Evolutionary conservation across 2,113 vertebrate genomes (phyloP), one percentile per base, ranked within the genome.

Genomic region (Meriones unguiculatus): DNA sequence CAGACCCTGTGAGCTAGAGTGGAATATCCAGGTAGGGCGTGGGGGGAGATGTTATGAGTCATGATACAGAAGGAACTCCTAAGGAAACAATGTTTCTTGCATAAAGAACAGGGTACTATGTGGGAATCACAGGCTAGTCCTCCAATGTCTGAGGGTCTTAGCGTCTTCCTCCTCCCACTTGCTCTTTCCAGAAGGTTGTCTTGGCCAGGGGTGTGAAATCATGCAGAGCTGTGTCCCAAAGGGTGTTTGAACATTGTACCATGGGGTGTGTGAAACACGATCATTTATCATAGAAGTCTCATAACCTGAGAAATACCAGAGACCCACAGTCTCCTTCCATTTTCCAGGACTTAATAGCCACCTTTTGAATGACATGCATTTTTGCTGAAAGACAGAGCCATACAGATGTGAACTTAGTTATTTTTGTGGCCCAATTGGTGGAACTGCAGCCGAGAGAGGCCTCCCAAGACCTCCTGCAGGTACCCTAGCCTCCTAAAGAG

Each of bases 11-110:
- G 38, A 52, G 22, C 17, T 57, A 15, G 20, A 67, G 38, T 1
- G 10, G 18, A 41, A 14, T 13, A 28, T 32, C 30, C 17, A 11
- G 1, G 24, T 2, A 9, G 25, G 7, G 1, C 2, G 5, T 4
- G 67, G 46, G 4, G 46, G 46, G 46, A 5, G 41, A 46, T 46
- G 2, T 18, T 15, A 20, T 5, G 28, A 28, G 4, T 30, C 4
- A 2, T 1, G 15, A 7, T 22, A 30, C 17, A 35, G 46, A 28
- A 64, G 25, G 70, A 14, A 10, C 32, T 12, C 20, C 2, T 24
- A 20, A 2, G 30, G 76, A 78, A 52, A 78, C 20, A 18, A 18
- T 28, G 17, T n/a, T 81, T 57, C 35, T 59, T 57, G 50, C 77
- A 20, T 35, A 81, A 13, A 28, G 9, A 77, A 52, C 75, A 77